These are phyloP conservation scores for Drosophila monieri DNA, from an alignment of 2,888 invertebrate genomes.

Conservation along the genomic window DNA sequence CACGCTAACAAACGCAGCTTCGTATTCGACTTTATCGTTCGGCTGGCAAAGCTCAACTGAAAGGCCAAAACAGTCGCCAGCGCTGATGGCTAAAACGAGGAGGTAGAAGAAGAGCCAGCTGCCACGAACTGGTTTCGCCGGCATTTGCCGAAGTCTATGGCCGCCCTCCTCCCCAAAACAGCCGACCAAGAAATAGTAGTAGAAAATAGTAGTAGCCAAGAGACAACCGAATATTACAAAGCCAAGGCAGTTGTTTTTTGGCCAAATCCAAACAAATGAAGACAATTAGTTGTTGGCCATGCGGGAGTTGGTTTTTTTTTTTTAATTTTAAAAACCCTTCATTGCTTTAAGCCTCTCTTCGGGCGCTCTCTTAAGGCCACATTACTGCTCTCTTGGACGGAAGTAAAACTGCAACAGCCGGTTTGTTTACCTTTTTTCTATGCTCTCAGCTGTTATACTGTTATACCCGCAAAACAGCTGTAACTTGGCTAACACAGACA, in stretches of 20 bases:
- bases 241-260: constrained; percentile 34
- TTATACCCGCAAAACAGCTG: constrained; percentile 37
- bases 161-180: constrained; percentile 4
- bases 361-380: constrained; percentile 10
- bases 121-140: constrained; percentile 69
- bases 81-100: constrained; percentile 22
- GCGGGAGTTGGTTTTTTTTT: constrained; percentile 1
- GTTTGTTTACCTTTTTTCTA: constrained; percentile 64
- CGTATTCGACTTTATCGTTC: constrained; percentile 65
- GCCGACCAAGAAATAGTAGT: constrained; percentile 18
- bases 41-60: constrained; percentile 82
- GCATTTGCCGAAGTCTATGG: constrained; percentile 36
- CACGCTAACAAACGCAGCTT: constrained; percentile 73
- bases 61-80: constrained; percentile 45
- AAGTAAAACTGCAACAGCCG: constrained; percentile 68
- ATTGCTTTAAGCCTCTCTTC: constrained; percentile 11
- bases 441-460: constrained; percentile 64
- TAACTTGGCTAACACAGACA: constrained; percentile 25
- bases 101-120: constrained; percentile 19
- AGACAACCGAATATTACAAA: constrained; percentile 12
- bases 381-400: constrained; percentile 52
- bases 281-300: constrained; percentile 31
- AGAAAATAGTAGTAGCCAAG: constrained; percentile 52
- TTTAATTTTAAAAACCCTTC: constrained; percentile 13
- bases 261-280: constrained; percentile 43